A percentile compares a stretch with the other conserved stretches of the same genome.
Conservation (phyloP, 2,797 vertebrate species). For the Fistularia commersonii region DNA sequence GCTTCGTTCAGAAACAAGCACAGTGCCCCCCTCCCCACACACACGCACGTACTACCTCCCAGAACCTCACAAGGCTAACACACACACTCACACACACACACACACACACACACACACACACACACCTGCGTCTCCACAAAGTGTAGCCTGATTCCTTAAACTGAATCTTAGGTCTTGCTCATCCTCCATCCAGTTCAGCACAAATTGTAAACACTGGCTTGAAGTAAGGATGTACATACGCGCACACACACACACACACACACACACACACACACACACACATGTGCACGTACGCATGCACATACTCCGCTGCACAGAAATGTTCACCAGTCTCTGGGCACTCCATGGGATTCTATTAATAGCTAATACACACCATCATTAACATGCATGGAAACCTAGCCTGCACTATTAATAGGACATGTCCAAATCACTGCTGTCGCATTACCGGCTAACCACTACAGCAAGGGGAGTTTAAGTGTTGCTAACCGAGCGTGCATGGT, state of each 20-base stretch:
- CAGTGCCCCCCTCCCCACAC: slow-evolving; percentile 28
- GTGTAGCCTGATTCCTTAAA: slow-evolving; percentile 33
- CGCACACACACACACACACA: not conserved
- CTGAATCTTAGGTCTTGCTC: slow-evolving; percentile 14
- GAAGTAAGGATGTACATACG: slow-evolving; percentile 11
- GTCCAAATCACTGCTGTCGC: slow-evolving; percentile 75
- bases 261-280: slow-evolving; percentile 5
- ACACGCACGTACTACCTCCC: not conserved
- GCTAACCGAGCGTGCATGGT: slow-evolving; percentile 74
- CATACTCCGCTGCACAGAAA: slow-evolving; percentile 7
- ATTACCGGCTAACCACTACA: slow-evolving; percentile 73
- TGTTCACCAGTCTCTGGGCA: slow-evolving; percentile 36
- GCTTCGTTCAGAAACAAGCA: slow-evolving; percentile 26
- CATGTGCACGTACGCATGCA: slow-evolving; percentile 1
- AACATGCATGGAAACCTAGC: slow-evolving; percentile 68
- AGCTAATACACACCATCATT: slow-evolving; percentile 64
- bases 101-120: slow-evolving; percentile 11
- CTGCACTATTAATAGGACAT: slow-evolving; percentile 76
- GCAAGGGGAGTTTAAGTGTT: slow-evolving; percentile 74
- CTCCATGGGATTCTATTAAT: slow-evolving; percentile 67
- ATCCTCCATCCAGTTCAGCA: slow-evolving; percentile 6
- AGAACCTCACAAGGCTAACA: not conserved
- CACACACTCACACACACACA: slow-evolving; percentile 17
- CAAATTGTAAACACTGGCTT: slow-evolving; percentile 38
- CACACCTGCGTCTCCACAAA: slow-evolving; percentile 15